Evolutionary conservation across 1,140 invertebrate genomes (phyloP).

Genomic region (Pachypsylla venusta): DNA sequence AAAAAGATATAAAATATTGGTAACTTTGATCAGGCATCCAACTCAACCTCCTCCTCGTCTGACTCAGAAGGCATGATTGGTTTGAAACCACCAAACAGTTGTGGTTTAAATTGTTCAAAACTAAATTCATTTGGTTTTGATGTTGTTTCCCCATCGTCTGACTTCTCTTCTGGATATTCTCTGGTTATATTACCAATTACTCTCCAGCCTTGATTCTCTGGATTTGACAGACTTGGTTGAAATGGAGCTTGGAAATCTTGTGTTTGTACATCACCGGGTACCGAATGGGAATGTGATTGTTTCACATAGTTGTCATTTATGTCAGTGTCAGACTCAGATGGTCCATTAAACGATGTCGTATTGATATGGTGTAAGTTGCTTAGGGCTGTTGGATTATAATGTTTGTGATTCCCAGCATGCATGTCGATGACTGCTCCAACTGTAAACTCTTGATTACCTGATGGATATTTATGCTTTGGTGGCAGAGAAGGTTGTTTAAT

Average conservation of each 20-base stretch:
- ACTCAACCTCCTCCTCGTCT: constrained; percentile 14
- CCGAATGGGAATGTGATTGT: constrained; percentile 6
- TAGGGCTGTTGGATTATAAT: background rate
- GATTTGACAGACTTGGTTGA: constrained; percentile 44
- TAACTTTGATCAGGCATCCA: background rate
- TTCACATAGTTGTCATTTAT: background rate
- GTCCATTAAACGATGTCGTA: no score
- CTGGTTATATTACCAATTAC: constrained; percentile 34
- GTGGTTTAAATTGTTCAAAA: constrained; percentile 52
- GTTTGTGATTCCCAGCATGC: background rate
- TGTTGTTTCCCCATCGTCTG: constrained; percentile 18
- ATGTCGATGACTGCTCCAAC: constrained; percentile 8
- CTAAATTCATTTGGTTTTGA: constrained; percentile 17
- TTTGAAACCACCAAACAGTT: constrained; percentile 49
- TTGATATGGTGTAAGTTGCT: no score
- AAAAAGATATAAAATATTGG: background rate
- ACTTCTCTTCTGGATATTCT: constrained; percentile 27
- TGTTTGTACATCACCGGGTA: constrained; percentile 27
- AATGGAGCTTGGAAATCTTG: constrained; percentile 51
- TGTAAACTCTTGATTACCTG: constrained; percentile 1
- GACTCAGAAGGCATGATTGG: constrained; percentile 33
- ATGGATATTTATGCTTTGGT: background rate
- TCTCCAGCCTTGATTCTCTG: constrained; percentile 43
- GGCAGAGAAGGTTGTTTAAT: constrained; percentile 13
- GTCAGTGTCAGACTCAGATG: background rate